Conservation (phyloP, 1,140 invertebrate genomes). For the Argopecten irradians region DNA sequence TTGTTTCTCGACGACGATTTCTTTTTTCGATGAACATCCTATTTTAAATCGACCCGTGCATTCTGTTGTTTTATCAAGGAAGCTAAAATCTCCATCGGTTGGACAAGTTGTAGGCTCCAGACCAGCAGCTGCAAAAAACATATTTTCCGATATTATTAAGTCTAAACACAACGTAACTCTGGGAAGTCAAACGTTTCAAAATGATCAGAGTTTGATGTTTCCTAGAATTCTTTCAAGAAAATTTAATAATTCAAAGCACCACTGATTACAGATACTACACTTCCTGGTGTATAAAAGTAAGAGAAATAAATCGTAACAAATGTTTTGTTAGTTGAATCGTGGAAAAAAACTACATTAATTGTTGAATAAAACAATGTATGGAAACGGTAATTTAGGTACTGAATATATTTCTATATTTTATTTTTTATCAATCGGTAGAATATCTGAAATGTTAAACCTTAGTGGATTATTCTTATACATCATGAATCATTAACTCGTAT, state of each 20-base stretch:
- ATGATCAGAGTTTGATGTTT: neutral
- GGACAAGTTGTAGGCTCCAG: conserved; percentile 40
- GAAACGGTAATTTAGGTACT: too few relatives aligned
- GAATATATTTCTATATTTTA: too few relatives aligned
- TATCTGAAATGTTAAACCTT: too few relatives aligned
- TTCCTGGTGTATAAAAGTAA: neutral
- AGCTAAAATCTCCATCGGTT: conserved; percentile 33
- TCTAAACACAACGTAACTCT: neutral
- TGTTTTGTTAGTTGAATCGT: too few relatives aligned
- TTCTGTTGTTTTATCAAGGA: conserved; percentile 42
- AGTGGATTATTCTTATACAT: too few relatives aligned
- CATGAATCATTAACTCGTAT: too few relatives aligned
- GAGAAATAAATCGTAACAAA: neutral
- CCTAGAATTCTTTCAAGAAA: neutral
- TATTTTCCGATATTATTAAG: too few relatives aligned
- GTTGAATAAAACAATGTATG: too few relatives aligned
- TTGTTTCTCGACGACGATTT: conserved; percentile 37
- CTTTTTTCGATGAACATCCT: conserved; percentile 39
- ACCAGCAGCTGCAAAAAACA: conserved; percentile 34
- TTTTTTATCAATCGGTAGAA: too few relatives aligned
- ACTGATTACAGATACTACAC: neutral
- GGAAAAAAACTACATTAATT: too few relatives aligned
- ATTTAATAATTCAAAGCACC: neutral
- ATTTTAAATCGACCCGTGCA: conserved; percentile 44
- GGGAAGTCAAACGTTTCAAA: neutral